A percentile compares a stretch with the other conserved stretches of the same genome.
Evolutionary conservation across 2,113 vertebrate species (phyloP).

Genomic region (Channa argus): DNA sequence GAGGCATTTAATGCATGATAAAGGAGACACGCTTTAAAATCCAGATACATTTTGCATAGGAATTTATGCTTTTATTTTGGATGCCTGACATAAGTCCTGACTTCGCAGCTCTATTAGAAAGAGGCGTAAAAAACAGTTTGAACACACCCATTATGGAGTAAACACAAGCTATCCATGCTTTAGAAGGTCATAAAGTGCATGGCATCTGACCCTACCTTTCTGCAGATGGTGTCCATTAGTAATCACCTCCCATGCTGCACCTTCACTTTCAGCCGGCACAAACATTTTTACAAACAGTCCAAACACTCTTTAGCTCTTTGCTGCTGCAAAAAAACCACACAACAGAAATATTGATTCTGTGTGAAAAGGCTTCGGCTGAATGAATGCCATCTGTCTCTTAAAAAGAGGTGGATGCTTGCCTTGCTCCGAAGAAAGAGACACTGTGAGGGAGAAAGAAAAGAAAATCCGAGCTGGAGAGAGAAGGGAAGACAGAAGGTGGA

Average conservation of each 20-base stretch:
- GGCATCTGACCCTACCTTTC: slow-evolving; percentile 5
- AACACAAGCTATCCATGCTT: background rate
- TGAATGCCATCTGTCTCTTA: slow-evolving; percentile 14
- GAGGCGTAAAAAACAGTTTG: background rate
- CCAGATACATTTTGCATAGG: no score
- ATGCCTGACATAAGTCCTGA: background rate
- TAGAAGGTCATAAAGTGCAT: slow-evolving; percentile 30
- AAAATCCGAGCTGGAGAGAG: slow-evolving; percentile 44
- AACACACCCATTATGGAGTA: background rate
- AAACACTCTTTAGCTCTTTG: background rate
- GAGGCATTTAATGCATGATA: background rate
- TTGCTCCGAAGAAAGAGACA: slow-evolving; percentile 22
- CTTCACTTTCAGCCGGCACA: slow-evolving; percentile 15
- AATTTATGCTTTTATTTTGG: no score
- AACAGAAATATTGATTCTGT: slow-evolving; percentile 54
- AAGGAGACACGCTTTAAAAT: no score
- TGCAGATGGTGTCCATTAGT: slow-evolving; percentile 43
- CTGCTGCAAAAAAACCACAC: slow-evolving; percentile 14
- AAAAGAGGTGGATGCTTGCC: slow-evolving; percentile 7
- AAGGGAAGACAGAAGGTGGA: slow-evolving; percentile 25
- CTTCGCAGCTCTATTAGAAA: background rate
- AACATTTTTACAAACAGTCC: slow-evolving; percentile 7
- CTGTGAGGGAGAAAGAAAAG: slow-evolving; percentile 11
- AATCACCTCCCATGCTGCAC: slow-evolving; percentile 41
- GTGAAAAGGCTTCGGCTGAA: slow-evolving; percentile 54